These are phyloP conservation scores for Falco novaeseelandiae DNA, from an alignment of 2,797 vertebrate genomes.

Conservation along the genomic window DNA sequence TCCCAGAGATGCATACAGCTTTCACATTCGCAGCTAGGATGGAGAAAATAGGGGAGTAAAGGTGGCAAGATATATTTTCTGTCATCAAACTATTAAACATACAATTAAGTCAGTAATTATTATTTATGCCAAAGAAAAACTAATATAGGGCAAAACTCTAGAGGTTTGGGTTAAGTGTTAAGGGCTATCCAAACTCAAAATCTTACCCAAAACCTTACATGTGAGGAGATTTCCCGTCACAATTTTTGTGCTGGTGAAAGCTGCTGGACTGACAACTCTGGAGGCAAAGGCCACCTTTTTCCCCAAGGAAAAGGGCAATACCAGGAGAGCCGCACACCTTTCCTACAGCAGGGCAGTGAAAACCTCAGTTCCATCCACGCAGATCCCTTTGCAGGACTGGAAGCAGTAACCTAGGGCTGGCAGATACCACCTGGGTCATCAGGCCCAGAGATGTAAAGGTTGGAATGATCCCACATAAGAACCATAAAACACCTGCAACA, in stretches of 20 bases:
- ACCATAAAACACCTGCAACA: not conserved
- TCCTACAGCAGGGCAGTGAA: not conserved
- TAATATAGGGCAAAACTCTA: not conserved
- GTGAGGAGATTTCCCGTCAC: not conserved
- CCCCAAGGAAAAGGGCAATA: not conserved
- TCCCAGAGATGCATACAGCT: not conserved
- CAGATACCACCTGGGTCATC: not conserved
- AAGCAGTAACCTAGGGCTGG: not conserved
- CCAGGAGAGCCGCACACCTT: not conserved
- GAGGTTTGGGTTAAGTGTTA: not conserved
- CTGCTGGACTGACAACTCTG: not conserved
- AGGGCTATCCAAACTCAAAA: not conserved
- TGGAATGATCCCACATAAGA: not conserved
- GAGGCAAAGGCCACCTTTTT: not conserved
- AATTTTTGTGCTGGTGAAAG: not conserved
- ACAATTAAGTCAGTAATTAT: not conserved
- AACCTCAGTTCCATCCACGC: not conserved
- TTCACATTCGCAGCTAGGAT: not conserved
- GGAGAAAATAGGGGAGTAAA: not conserved
- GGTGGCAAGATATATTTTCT: not conserved
- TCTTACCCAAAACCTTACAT: not conserved
- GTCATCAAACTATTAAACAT: not conserved
- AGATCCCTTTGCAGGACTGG: not conserved
- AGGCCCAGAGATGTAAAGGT: rapidly evolving
- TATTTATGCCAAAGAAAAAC: not conserved